Base-by-base conservation (phyloP, 2,113 vertebrate species). In the Nannobrachium achirus region DNA sequence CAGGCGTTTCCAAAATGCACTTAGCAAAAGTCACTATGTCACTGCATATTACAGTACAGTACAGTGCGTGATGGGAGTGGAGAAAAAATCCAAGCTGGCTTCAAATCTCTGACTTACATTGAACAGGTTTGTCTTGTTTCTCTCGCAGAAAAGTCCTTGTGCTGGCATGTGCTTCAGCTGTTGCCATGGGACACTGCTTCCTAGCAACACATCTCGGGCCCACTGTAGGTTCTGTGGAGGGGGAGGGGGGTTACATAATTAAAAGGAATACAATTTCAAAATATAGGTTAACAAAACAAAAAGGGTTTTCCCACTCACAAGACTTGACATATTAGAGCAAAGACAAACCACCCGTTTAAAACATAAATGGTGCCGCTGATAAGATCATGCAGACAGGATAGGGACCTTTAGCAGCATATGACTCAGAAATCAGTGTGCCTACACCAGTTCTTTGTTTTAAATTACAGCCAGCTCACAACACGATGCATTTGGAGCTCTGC, bases 111-210 rank as follows among this genome's bases (percentile, higher is more conserved):
- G 68, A 98, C 98, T 98, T 94, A 99, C 98, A 1, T 99, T 99
- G 93, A 99, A 99, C 91, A 99, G 96, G 91, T 99, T 99, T 8
- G 97, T 99, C 94, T 99, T 99, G 94, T 99, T 99, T 92, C 97
- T 94, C 92, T 99, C 98, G 0, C 94, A 99, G 94, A 99, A 99
- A 91, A 98, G 97, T 91, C 98, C 97, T 94, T 99, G 97, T 82
- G 98, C 97, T 78, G 98, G 97, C 98, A 99, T 99, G 94, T 99
- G 97, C 93, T 96, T 96, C 93, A 98, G 95, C 85, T 97, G 97
- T 95, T 99, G 98, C 98, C 98, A 99, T 75, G 95, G 95, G 89
- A 97, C 92, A 91, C 95, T 92, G 62, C 97, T 97, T 93, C 98
- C 98, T 96, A 99, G 96, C 94, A 99, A 96, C 95, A 99, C 96